Conservation (phyloP, 2,888 invertebrate genomes). For the Notocelia uddmanniana region DNA sequence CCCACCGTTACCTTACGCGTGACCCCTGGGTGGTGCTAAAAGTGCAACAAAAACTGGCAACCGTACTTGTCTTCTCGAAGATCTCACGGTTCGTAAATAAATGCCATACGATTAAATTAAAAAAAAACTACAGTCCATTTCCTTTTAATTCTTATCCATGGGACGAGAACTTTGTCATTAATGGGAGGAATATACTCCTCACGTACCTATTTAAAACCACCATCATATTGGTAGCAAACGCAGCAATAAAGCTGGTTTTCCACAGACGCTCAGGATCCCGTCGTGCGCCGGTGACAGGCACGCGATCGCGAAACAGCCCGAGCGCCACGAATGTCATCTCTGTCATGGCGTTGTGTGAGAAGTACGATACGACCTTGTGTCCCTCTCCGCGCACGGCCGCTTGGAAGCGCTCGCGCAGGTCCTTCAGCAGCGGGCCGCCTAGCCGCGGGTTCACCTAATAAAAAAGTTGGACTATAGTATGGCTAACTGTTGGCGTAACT, state of each 20-base stretch:
- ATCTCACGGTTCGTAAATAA: too few species aligned
- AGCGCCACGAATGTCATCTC: conserved; percentile 85
- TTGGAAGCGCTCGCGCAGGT: conserved; percentile 83
- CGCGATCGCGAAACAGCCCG: conserved; percentile 85
- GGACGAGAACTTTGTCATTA: too few species aligned
- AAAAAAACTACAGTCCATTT: too few species aligned
- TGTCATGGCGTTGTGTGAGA: conserved; percentile 86
- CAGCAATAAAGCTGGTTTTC: conserved; percentile 86
- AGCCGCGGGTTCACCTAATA: conserved; percentile 56
- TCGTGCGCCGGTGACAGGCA: conserved; percentile 82
- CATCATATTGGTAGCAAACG: conserved; percentile 88
- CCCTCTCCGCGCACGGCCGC: conserved; percentile 41
- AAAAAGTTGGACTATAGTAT: neutral
- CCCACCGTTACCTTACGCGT: too few species aligned
- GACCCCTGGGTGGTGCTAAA: too few species aligned
- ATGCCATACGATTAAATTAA: too few species aligned
- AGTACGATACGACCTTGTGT: conserved; percentile 86
- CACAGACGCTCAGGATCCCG: conserved; percentile 84
- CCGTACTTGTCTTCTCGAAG: too few species aligned
- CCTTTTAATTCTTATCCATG: too few species aligned
- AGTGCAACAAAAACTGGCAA: too few species aligned
- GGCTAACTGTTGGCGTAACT: too few species aligned
- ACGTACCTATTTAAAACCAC: conserved; percentile 88
- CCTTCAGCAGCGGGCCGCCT: conserved; percentile 88
- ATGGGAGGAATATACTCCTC: neutral